These are phyloP conservation scores for Fragum whitleyi DNA, from an alignment of 2,888 invertebrate species.

Conservation along the genomic window DNA sequence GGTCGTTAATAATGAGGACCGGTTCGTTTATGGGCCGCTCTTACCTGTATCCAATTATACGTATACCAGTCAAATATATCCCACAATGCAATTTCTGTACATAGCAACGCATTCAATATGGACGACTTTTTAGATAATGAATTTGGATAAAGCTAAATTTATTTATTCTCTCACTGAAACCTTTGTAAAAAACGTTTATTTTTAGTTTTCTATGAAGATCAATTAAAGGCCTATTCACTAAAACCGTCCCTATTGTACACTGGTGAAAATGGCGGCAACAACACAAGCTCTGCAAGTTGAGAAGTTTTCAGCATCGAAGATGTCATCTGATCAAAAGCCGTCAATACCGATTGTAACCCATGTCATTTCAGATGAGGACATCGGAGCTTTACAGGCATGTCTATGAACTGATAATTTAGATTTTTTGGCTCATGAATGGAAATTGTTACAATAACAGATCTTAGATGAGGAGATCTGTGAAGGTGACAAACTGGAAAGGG, in stretches of 20 bases:
- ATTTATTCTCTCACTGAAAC: not conserved
- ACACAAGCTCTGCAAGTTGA: conserved; percentile 56
- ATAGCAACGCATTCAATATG: conserved; percentile 66
- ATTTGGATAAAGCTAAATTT: conserved; percentile 25
- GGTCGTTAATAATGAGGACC: too few relatives aligned
- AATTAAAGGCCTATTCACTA: not conserved
- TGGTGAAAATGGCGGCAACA: conserved; percentile 53
- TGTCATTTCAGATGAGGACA: conserved; percentile 84
- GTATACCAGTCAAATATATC: conserved; percentile 38
- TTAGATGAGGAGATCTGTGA: not conserved
- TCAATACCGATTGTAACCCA: conserved; percentile 82
- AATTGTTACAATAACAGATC: too few relatives aligned
- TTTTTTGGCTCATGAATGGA: too few relatives aligned
- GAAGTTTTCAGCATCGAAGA: conserved; percentile 41
- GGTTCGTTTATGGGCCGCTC: not conserved
- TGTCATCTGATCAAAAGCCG: conserved; percentile 53
- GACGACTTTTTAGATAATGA: conserved; percentile 52
- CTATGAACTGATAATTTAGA: too few relatives aligned
- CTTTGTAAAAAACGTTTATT: not conserved
- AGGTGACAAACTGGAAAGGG: too few relatives aligned
- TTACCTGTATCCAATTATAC: not conserved
- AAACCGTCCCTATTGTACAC: not conserved
- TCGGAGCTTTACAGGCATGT: conserved; percentile 80
- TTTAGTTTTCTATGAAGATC: not conserved
- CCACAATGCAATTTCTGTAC: conserved; percentile 48